Percentiles rank a stretch among this genome's conserved stretches.
phyloP scores from a whole-genome alignment of 2,113 vertebrate genomes.

The Silurus asotus region DNA sequence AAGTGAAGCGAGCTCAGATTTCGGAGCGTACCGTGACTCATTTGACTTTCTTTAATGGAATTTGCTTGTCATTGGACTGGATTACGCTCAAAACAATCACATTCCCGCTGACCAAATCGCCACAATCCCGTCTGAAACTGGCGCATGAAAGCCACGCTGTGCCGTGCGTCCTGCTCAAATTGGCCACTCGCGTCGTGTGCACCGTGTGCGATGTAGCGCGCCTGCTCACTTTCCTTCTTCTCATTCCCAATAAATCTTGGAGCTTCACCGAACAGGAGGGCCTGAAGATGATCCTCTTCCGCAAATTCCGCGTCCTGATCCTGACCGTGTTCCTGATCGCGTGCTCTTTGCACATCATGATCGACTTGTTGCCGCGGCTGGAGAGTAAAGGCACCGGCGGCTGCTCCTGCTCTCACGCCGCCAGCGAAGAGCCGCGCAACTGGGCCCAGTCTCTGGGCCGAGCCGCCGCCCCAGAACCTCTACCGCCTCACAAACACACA shows the following conservation, averaged over 20 bases:
- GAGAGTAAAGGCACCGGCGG: slow-evolving; percentile 74
- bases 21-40: slow-evolving; percentile 53
- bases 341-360: slow-evolving; percentile 92
- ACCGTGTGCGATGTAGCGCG: slow-evolving; percentile 78
- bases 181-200: slow-evolving; percentile 74
- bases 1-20: not conserved
- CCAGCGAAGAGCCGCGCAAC: slow-evolving; percentile 71
- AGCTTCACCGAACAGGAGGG: slow-evolving; percentile 69
- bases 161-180: slow-evolving; percentile 67
- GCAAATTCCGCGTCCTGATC: slow-evolving; percentile 89
- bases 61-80: slow-evolving; percentile 46
- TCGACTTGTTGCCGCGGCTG: slow-evolving; percentile 89
- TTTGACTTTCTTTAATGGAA: slow-evolving; percentile 59
- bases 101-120: slow-evolving; percentile 9
- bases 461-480: slow-evolving; percentile 19
- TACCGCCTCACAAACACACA: slow-evolving; percentile 90
- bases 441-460: slow-evolving; percentile 55
- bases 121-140: slow-evolving; percentile 59
- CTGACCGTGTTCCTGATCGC: slow-evolving; percentile 88
- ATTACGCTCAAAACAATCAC: slow-evolving; percentile 28
- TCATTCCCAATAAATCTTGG: slow-evolving; percentile 72
- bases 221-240: slow-evolving; percentile 71
- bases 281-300: slow-evolving; percentile 89
- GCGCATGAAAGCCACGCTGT: slow-evolving; percentile 71
- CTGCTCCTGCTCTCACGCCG: slow-evolving; percentile 82